phyloP scores from a whole-genome alignment of 2,888 invertebrate species.

The Dicranocentrus wangi region DNA sequence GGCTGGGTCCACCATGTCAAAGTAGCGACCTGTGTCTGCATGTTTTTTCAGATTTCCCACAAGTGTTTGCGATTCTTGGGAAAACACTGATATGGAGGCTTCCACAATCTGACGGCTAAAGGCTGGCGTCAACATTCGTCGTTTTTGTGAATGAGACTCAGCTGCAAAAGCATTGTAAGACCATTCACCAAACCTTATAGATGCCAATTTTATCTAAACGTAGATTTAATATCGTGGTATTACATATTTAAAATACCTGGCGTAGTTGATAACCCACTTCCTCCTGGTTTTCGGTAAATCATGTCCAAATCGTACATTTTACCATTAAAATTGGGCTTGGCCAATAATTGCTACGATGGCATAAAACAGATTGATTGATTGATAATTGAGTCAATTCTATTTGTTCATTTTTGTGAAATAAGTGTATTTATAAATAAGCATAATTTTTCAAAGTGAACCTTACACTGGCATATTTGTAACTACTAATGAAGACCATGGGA shows the following conservation, averaged over 20 bases:
- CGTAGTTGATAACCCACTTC: constrained; percentile 8
- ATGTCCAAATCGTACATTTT: constrained; percentile 34
- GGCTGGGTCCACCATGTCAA: constrained; percentile 21
- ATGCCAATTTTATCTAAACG: neutral
- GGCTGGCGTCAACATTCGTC: constrained; percentile 20
- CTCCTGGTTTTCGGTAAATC: constrained; percentile 24
- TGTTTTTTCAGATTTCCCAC: neutral
- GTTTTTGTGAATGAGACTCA: neutral
- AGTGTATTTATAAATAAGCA: neutral
- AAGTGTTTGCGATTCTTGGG: constrained; percentile 11
- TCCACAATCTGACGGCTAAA: constrained; percentile 36
- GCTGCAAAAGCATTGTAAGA: neutral
- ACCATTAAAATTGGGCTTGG: constrained; percentile 26
- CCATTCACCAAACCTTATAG: too few species aligned
- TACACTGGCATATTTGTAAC: constrained; percentile 36
- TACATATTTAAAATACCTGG: constrained; percentile 17
- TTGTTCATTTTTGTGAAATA: neutral
- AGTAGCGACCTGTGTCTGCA: neutral
- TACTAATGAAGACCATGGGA: constrained; percentile 49
- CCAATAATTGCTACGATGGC: constrained; percentile 15
- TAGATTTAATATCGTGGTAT: neutral
- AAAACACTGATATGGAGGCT: constrained; percentile 1
- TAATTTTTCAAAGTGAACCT: neutral
- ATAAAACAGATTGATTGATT: neutral
- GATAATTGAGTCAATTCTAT: neutral